Percentiles rank a stretch among this genome's conserved stretches.
These are phyloP conservation scores for Austrolebias charrua DNA, from an alignment of 2,797 vertebrate genomes.

Conservation along the genomic window DNA sequence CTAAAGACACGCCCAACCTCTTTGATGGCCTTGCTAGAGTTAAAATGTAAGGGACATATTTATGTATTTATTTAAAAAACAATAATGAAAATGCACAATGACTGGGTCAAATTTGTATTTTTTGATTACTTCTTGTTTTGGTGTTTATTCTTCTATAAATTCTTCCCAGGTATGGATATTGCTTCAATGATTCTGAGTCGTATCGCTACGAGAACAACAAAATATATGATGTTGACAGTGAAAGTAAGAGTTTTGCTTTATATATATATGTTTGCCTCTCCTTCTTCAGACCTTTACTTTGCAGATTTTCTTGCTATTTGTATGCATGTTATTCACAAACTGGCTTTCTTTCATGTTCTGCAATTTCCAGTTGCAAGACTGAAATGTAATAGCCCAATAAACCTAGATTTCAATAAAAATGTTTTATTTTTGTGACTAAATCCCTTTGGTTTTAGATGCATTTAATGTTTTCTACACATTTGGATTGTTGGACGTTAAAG, in stretches of 20 bases:
- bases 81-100: background rate
- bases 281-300: background rate
- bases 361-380: too few species aligned
- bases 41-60: constrained; percentile 34
- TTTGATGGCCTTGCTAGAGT: fast-evolving
- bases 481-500: background rate
- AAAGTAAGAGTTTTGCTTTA: constrained; percentile 26
- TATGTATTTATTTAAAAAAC: background rate
- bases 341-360: too few species aligned
- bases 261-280: background rate
- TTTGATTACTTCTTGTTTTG: background rate
- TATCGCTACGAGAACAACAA: background rate
- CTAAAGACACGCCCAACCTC: background rate
- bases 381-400: too few species aligned
- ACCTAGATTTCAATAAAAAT: too few species aligned
- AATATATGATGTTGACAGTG: fast-evolving
- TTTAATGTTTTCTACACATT: background rate
- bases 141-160: constrained; percentile 6
- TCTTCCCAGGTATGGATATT: constrained; percentile 28
- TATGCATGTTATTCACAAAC: too few species aligned
- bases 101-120: background rate
- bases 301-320: too few species aligned
- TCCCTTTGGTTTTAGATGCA: too few species aligned
- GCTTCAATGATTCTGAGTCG: fast-evolving
- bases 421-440: too few species aligned